phyloP scores from a whole-genome alignment of 1,140 invertebrate genomes.

The Zaprionus davidi region DNA sequence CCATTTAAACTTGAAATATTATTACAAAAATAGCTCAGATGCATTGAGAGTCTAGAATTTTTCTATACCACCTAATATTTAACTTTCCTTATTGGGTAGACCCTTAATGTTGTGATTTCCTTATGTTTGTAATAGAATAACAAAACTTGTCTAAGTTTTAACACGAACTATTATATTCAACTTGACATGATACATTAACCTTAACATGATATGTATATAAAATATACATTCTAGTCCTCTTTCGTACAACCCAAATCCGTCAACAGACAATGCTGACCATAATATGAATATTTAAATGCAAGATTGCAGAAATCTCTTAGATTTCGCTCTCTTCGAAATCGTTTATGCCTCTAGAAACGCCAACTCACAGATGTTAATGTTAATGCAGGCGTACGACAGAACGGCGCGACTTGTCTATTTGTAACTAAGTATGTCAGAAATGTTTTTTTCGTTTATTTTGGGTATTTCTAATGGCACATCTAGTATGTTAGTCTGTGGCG shows the following conservation, averaged over 20 bases:
- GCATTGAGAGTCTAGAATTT: neutral
- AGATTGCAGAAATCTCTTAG: conserved; percentile 4
- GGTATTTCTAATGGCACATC: conserved; percentile 73
- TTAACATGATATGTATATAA: conserved; percentile 32
- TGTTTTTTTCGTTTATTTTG: conserved; percentile 66
- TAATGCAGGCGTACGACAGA: conserved; percentile 42
- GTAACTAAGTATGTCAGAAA: conserved; percentile 77
- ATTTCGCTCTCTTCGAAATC: conserved; percentile 34
- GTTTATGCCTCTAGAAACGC: conserved; percentile 19
- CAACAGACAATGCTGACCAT: neutral
- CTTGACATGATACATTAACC: conserved; percentile 43
- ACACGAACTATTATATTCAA: conserved; percentile 24
- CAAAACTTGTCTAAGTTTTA: neutral
- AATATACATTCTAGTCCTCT: neutral
- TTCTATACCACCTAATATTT: neutral
- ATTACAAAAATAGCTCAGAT: neutral
- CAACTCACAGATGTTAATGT: conserved; percentile 46
- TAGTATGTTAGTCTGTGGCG: conserved; percentile 53
- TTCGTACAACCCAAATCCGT: neutral
- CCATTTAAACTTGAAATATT: neutral
- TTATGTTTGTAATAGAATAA: neutral
- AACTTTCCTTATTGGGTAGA: neutral
- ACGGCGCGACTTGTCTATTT: conserved; percentile 32
- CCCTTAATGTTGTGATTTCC: neutral
- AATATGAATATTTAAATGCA: neutral